A percentile compares a stretch with the other conserved stretches of the same genome.
phyloP scores from a whole-genome alignment of 2,113 vertebrate genomes.

The Amblyopsis rosae region DNA sequence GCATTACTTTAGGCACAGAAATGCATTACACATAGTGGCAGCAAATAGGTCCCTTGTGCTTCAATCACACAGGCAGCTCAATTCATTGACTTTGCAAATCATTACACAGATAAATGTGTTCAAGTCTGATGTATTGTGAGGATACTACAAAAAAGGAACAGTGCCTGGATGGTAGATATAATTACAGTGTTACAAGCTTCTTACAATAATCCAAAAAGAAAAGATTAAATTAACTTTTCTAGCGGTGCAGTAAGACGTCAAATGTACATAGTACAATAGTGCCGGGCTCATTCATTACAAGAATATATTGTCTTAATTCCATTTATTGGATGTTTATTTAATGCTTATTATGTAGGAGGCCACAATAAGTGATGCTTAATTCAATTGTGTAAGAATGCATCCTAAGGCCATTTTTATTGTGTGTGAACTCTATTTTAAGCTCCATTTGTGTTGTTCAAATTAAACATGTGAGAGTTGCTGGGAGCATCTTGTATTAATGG shows the following conservation, averaged over 20 bases:
- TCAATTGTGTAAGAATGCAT: conserved; percentile 90
- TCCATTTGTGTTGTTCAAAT: conserved; percentile 94
- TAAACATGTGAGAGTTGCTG: conserved; percentile 92
- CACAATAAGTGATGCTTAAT: conserved; percentile 85
- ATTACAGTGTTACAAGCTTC: conserved; percentile 48
- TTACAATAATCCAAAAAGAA: conserved; percentile 63
- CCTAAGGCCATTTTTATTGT: conserved; percentile 90
- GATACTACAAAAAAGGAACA: conserved; percentile 29
- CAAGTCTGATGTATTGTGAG: conserved; percentile 57
- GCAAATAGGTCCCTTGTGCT: conserved; percentile 73
- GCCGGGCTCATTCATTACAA: conserved; percentile 42
- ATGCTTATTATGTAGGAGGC: conserved; percentile 86
- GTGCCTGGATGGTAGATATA: conserved; percentile 41
- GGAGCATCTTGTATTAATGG: conserved; percentile 96
- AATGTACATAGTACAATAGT: conserved; percentile 20
- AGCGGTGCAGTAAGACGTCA: conserved; percentile 41
- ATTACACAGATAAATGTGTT: conserved; percentile 62
- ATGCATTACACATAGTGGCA: conserved; percentile 60
- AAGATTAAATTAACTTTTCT: conserved; percentile 61
- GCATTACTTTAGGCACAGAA: conserved; percentile 50
- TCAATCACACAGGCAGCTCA: conserved; percentile 65
- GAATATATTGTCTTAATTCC: conserved; percentile 90
- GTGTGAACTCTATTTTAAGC: conserved; percentile 86
- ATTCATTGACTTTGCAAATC: conserved; percentile 75
- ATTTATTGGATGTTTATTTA: conserved; percentile 94